Evolutionary conservation across 2,797 vertebrate species (phyloP), one percentile per base, ranked within the genome.

Genomic region (Micromesistius poutassou): DNA sequence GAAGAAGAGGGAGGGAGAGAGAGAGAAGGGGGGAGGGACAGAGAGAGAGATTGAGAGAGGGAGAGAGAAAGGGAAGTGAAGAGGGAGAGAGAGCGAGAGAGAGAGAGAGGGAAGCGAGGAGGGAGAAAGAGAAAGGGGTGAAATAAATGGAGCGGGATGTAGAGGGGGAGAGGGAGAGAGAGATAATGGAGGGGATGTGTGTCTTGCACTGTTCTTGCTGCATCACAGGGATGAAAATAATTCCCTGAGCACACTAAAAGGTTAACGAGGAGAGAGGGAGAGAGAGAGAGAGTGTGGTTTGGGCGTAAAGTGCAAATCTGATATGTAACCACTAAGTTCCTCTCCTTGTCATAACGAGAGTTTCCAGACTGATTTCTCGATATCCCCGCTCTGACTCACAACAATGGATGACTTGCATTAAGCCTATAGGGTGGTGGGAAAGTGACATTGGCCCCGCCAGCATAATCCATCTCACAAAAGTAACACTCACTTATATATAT

Each of bases 171-270:
- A 25, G 66, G 30, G 28, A 28, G 28, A 28, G 72, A 25, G 33
- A 73, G 72, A 28, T 62, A 25, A 22, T 74, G 71, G 76, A 3
- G 35, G 55, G 72, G 7, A 77, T 66, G 77, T 42, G 66, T 6
- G 77, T 66, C 76, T 33, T 81, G 36, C 35, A 25, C 82, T 71
- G 80, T 75, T 87, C 66, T 73, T n/a, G 77, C 87, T 89, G 88
- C 88, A 83, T 91, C 89, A 88, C 86, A 76, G 80, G 77, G 83
- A 87, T 80, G 88, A 83, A 84, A 84, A 83, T 78, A 40, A 77
- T 80, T 89, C 84, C 78, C 80, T 42, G 33, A 68, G 79, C 84
- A 81, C 84, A 80, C 79, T 3, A 38, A 92, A 86, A 93, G 91
- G 89, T 92, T 84, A 90, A 85, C 85, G 83, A 85, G 85, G 62